These are phyloP conservation scores for Thera obeliscata DNA, from an alignment of 2,888 invertebrate species.

Conservation along the genomic window DNA sequence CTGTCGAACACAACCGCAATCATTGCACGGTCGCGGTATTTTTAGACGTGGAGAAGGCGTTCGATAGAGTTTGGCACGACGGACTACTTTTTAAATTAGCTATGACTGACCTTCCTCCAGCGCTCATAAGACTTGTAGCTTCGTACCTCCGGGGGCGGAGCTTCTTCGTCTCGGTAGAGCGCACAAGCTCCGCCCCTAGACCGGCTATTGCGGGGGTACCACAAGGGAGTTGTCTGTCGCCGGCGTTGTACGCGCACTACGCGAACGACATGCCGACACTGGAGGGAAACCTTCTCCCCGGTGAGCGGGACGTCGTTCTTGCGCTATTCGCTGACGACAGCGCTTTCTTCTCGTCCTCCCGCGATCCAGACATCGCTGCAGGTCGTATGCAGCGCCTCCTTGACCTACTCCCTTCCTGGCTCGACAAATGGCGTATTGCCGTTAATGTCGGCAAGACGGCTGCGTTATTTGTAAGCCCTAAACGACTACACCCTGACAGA, in stretches of 20 bases:
- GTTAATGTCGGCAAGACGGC: conserved; percentile 39
- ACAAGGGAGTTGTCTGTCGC: conserved; percentile 30
- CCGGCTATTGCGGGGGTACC: background rate
- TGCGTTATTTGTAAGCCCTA: background rate
- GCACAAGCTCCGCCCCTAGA: conserved; percentile 2
- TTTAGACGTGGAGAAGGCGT: conserved; percentile 42
- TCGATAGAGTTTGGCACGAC: conserved; percentile 50
- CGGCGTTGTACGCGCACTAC: conserved; percentile 34
- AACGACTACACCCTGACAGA: too few relatives aligned
- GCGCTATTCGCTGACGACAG: conserved; percentile 24
- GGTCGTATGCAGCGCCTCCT: conserved; percentile 16
- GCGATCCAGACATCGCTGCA: background rate
- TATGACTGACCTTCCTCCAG: background rate
- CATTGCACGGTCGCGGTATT: conserved; percentile 39
- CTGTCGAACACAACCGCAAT: conserved; percentile 31
- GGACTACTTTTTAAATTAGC: conserved; percentile 46
- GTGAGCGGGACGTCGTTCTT: conserved; percentile 3
- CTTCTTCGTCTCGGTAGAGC: background rate
- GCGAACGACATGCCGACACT: conserved; percentile 39
- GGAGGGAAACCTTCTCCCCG: background rate
- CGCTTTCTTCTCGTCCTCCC: conserved; percentile 4
- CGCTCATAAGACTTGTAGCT: background rate
- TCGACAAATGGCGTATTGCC: conserved; percentile 30
- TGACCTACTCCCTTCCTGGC: conserved; percentile 38
- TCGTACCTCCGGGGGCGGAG: background rate